Conservation (phyloP, 92 coral and sea anemone genomes). For the Epizoanthus fatuus region DNA sequence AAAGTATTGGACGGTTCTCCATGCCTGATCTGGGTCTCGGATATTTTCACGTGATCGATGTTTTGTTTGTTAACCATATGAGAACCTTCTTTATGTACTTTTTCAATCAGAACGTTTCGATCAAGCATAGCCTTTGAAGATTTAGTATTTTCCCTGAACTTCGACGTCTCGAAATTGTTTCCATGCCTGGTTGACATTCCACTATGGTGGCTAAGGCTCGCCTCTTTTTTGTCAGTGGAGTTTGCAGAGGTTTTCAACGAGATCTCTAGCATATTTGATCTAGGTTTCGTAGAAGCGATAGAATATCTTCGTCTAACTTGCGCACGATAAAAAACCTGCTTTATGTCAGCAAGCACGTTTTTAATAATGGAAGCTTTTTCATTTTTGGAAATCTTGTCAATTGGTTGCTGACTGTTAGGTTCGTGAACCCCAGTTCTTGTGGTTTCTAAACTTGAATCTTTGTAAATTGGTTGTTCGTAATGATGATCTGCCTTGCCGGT, state of each 20-base stretch:
- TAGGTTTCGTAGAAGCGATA: not conserved
- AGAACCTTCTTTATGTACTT: not conserved
- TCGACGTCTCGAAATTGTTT: not conserved
- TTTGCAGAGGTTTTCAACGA: not conserved
- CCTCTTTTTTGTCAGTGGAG: not conserved
- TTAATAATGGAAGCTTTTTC: not conserved
- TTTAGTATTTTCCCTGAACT: not conserved
- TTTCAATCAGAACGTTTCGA: not conserved
- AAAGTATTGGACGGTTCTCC: not conserved
- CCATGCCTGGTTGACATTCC: not conserved
- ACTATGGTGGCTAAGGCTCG: not conserved
- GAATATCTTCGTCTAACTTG: slow-evolving; percentile 12
- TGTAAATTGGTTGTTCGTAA: no score
- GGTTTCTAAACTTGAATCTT: no score
- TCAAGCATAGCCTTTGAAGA: not conserved
- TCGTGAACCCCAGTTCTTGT: not conserved
- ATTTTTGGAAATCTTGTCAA: not conserved
- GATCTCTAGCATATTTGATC: not conserved
- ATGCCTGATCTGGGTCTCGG: not conserved
- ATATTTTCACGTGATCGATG: not conserved
- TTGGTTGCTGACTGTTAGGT: not conserved
- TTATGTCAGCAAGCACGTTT: slow-evolving; percentile 1
- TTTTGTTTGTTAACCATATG: not conserved
- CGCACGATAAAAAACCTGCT: not conserved
- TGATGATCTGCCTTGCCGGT: no score